These are phyloP conservation scores for Sphenodon punctatus DNA, from an alignment of 2,797 vertebrate genomes.

Conservation along the genomic window DNA sequence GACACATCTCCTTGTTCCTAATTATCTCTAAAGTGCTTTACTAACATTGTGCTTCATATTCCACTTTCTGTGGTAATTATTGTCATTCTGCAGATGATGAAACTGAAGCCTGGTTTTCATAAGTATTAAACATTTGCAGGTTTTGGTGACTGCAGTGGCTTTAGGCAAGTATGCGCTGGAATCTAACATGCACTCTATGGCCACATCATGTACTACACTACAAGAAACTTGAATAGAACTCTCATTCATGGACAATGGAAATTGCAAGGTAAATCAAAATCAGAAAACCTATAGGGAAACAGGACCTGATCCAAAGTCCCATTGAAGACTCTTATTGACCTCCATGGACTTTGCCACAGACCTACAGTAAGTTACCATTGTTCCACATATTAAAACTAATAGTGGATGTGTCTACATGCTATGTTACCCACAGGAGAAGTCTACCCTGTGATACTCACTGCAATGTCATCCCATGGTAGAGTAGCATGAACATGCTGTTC, in stretches of 20 bases:
- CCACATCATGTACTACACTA: not conserved
- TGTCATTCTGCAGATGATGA: not conserved
- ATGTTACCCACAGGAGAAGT: too few relatives aligned
- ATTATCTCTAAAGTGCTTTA: not conserved
- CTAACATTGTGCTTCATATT: too few relatives aligned
- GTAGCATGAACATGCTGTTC: too few relatives aligned
- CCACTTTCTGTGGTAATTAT: too few relatives aligned
- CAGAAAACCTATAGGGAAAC: not conserved
- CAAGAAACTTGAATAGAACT: not conserved
- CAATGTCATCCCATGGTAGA: too few relatives aligned
- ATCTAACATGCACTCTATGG: not conserved
- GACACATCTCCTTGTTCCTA: not conserved
- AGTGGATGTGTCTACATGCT: too few relatives aligned
- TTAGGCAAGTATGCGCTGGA: not conserved
- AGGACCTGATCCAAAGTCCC: not conserved
- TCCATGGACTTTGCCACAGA: not conserved
- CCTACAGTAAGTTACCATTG: too few relatives aligned
- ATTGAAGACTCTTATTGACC: not conserved
- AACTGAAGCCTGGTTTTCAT: constrained; percentile 2
- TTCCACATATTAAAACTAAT: too few relatives aligned
- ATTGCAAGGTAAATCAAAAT: not conserved
- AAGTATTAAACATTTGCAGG: not conserved
- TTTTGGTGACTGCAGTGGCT: not conserved
- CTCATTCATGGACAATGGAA: not conserved
- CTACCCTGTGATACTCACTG: too few relatives aligned